phyloP scores from a whole-genome alignment of 2,113 vertebrate species.

The Rhinoderma darwinii region DNA sequence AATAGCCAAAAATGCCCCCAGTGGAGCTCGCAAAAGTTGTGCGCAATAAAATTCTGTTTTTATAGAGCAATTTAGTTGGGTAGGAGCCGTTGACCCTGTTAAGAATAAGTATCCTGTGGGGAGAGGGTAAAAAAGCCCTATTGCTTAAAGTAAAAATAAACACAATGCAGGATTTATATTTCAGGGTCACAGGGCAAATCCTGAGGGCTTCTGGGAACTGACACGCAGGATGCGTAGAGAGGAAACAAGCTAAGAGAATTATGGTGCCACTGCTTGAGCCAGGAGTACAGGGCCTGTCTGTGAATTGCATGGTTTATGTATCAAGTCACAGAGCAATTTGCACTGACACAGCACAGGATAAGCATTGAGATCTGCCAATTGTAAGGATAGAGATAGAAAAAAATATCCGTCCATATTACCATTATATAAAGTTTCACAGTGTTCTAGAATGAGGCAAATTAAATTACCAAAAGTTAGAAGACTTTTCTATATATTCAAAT shows the following conservation, averaged over 20 bases:
- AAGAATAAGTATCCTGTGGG: slow-evolving; percentile 58
- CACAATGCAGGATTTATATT: slow-evolving; percentile 58
- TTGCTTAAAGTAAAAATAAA: slow-evolving; percentile 58
- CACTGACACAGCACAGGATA: slow-evolving; percentile 41
- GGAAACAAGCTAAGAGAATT: slow-evolving; percentile 57
- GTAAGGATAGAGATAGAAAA: background rate
- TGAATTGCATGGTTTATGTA: slow-evolving; percentile 47
- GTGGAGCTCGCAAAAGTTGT: slow-evolving; percentile 58
- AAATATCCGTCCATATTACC: background rate
- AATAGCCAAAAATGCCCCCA: slow-evolving; percentile 59
- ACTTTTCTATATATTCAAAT: background rate
- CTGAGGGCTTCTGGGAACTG: slow-evolving; percentile 57
- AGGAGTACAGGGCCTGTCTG: slow-evolving; percentile 47
- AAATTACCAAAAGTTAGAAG: background rate
- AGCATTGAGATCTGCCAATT: slow-evolving; percentile 4
- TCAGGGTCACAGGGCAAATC: slow-evolving; percentile 58
- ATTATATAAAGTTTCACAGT: background rate
- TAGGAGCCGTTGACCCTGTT: slow-evolving; percentile 58
- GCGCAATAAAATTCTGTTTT: slow-evolving; percentile 57
- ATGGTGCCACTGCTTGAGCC: slow-evolving; percentile 51
- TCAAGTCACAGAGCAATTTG: slow-evolving; percentile 37
- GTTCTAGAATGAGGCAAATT: background rate
- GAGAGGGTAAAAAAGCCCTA: slow-evolving; percentile 50
- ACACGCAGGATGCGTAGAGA: slow-evolving; percentile 56
- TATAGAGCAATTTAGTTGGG: slow-evolving; percentile 60